Evolutionary conservation across 2,113 vertebrate genomes (phyloP).

Genomic region (Pipra filicauda): DNA sequence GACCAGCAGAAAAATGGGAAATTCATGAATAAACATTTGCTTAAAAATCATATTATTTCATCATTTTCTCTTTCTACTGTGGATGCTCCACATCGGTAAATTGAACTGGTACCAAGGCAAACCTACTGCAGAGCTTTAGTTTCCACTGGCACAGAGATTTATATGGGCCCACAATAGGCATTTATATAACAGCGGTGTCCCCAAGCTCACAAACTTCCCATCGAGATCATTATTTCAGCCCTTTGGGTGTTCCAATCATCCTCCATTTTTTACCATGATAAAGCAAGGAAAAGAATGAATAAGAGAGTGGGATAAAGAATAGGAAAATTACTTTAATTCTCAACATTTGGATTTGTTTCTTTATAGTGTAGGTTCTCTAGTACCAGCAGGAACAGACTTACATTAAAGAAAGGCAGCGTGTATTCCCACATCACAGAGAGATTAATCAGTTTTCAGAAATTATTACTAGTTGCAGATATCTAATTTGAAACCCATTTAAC

Average conservation of each 20-base stretch:
- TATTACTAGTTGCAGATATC: neutral
- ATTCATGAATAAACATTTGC: slow-evolving; percentile 70
- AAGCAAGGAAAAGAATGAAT: neutral
- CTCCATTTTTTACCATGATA: neutral
- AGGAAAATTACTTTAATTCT: neutral
- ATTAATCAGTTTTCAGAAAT: neutral
- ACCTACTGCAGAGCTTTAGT: neutral
- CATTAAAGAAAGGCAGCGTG: neutral
- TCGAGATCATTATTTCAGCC: neutral
- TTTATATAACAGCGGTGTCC: neutral
- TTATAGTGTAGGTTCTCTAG: fast-evolving
- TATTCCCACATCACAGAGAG: neutral
- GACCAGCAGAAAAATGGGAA: slow-evolving; percentile 11
- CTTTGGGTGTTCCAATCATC: neutral
- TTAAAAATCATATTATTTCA: slow-evolving; percentile 50
- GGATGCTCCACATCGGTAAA: slow-evolving; percentile 1
- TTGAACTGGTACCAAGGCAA: neutral
- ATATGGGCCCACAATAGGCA: neutral
- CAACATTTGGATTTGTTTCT: neutral
- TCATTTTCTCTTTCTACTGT: neutral
- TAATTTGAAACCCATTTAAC: neutral
- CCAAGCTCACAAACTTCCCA: neutral
- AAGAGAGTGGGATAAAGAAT: neutral
- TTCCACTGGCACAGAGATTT: slow-evolving; percentile 2
- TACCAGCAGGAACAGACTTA: neutral